Evolutionary conservation across 2,888 invertebrate genomes (phyloP), one percentile per base, ranked within the genome.

Genomic region (Amblyteles armatorius): DNA sequence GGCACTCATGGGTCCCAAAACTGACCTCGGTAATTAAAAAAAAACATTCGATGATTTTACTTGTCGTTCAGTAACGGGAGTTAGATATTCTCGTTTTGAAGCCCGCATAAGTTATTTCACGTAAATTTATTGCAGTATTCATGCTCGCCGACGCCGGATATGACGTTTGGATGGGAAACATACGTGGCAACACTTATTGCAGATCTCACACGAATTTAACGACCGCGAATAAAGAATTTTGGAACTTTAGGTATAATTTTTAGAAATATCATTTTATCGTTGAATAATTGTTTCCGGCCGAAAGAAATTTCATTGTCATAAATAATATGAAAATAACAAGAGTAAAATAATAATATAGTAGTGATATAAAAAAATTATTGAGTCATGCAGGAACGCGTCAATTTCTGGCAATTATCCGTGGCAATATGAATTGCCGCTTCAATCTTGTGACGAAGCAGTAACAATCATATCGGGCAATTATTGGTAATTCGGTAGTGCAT

Each of bases 131-230:
- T 82, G n/a, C 92, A 96, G 96, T 94, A 2, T 95, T 94, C 85
- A 87, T 95, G 6, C 91, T 95, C 79, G 95, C 95, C 1, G 95
- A 96, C 85, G 94, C 94, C 2, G 96, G 95, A 0, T 96, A 95
- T 86, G 96, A 96, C 85, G 95, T 96, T 0, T 96, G 95, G 95
- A 87, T 96, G 11, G 95, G 94, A 0, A 95, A 96, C 88, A 85
- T 94, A 2, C 93, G 96, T 67, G 95, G 95, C 3, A 95, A 94
- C 81, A 68, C 91, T 3, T 95, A 95, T 89, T 94, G 94, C 0
- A 89, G 91, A 80, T 88, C 94, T 0, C 95, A 95, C 88, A 88
- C 90, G 26, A 94, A 91, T 29, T 87, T 94, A 2, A 94, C 93
- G 0, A 94, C 94, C 81, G 89, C 87, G 3, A 92, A 95, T 87